Percentiles rank a stretch among this genome's conserved stretches.
Conservation (phyloP, 2,888 invertebrate genomes). For the Phania funesta region DNA sequence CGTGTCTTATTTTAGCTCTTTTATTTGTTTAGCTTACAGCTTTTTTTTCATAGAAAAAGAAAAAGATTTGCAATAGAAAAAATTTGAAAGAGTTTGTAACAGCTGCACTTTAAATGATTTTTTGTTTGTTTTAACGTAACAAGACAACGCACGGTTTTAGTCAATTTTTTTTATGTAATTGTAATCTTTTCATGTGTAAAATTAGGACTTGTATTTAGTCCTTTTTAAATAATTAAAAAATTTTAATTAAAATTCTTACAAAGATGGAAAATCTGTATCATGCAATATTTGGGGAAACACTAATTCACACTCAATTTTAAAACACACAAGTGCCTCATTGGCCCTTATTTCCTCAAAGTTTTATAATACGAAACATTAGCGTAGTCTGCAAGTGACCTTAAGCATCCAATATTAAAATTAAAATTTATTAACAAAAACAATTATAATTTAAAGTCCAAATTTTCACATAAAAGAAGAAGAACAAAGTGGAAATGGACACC, state of each 20-base stretch:
- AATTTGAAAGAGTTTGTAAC: slow-evolving; percentile 60
- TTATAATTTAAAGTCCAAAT: too few species aligned
- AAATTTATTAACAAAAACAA: too few species aligned
- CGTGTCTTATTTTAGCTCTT: slow-evolving; percentile 63
- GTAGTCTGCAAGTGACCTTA: too few species aligned
- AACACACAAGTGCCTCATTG: too few species aligned
- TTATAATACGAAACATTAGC: too few species aligned
- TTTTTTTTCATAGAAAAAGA: slow-evolving; percentile 2
- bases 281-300: not conserved
- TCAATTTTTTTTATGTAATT: slow-evolving; percentile 7
- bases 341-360: too few species aligned
- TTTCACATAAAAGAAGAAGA: too few species aligned
- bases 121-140: slow-evolving; percentile 11
- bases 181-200: not conserved
- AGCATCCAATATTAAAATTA: too few species aligned
- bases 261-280: not conserved
- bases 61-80: slow-evolving; percentile 53
- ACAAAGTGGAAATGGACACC: too few species aligned
- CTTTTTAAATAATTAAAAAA: not conserved
- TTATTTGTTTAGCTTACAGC: slow-evolving; percentile 32
- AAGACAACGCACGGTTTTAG: slow-evolving; percentile 21
- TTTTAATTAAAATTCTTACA: slow-evolving; percentile 36
- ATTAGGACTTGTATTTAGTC: slow-evolving; percentile 15
- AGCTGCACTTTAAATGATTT: slow-evolving; percentile 62
- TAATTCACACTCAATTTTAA: too few species aligned